These are phyloP conservation scores for Pimpla rufipes DNA, from an alignment of 2,888 invertebrate genomes.

Conservation along the genomic window DNA sequence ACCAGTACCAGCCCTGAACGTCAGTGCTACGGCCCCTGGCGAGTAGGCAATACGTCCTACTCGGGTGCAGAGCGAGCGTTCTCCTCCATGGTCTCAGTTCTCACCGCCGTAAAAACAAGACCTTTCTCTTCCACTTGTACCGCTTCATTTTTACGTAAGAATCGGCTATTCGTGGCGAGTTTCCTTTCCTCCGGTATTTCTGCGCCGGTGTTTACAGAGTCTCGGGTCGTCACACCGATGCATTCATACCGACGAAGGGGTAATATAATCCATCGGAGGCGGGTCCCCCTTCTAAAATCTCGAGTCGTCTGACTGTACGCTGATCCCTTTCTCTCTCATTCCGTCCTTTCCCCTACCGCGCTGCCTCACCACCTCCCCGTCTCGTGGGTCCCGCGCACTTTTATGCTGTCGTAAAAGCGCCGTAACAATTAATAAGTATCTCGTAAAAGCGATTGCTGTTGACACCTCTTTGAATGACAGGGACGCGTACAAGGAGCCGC, in stretches of 20 bases:
- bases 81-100: conserved; percentile 71
- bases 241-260: conserved; percentile 63
- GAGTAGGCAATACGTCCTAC: conserved; percentile 75
- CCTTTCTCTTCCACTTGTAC: conserved; percentile 34
- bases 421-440: conserved; percentile 88
- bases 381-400: conserved; percentile 84
- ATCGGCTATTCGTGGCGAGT: conserved; percentile 17
- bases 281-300: conserved; percentile 71
- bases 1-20: neutral
- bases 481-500: conserved; percentile 73
- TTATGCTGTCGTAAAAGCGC: conserved; percentile 87
- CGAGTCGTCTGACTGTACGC: conserved; percentile 63
- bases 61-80: conserved; percentile 71
- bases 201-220: conserved; percentile 59
- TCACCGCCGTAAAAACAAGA: conserved; percentile 24
- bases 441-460: conserved; percentile 88
- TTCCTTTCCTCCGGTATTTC: conserved; percentile 36
- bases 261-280: conserved; percentile 82
- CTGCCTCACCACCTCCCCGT: conserved; percentile 21
- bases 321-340: conserved; percentile 50
- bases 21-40: conserved; percentile 67
- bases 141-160: conserved; percentile 42
- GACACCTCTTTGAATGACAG: conserved; percentile 87
- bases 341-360: conserved; percentile 14
- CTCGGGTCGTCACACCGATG: conserved; percentile 48